Conservation (phyloP, 1,140 invertebrate genomes). For the Temnothorax curvispinosus region DNA sequence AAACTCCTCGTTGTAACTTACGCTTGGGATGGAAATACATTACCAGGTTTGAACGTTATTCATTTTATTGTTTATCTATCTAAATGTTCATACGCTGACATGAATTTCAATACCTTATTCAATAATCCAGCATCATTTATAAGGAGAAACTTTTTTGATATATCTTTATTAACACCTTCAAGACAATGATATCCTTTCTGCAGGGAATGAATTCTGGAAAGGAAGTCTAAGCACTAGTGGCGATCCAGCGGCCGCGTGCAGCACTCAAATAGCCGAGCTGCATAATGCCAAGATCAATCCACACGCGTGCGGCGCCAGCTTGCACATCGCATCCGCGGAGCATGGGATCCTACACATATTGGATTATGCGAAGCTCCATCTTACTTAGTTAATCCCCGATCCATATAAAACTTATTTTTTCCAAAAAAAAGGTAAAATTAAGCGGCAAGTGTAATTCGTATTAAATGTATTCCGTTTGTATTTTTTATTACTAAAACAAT, state of each 20-base stretch:
- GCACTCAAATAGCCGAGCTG: conserved; percentile 87
- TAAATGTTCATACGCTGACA: neutral
- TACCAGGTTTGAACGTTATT: conserved; percentile 85
- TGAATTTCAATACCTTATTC: neutral
- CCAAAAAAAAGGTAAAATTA: no score
- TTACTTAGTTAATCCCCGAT: conserved; percentile 78
- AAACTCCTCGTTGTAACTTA: conserved; percentile 89
- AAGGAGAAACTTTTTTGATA: neutral
- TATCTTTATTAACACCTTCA: neutral
- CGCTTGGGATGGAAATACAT: conserved; percentile 89
- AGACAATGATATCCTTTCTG: neutral
- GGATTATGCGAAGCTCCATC: conserved; percentile 84
- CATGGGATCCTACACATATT: conserved; percentile 85
- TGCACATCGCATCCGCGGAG: conserved; percentile 85
- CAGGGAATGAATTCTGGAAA: conserved; percentile 83
- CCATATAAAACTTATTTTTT: no score
- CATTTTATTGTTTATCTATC: neutral
- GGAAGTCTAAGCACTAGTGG: conserved; percentile 84
- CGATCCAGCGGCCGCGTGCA: conserved; percentile 88
- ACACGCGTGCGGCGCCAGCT: conserved; percentile 82
- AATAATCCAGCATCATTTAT: neutral
- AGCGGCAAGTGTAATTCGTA: no score
- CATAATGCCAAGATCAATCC: conserved; percentile 87
- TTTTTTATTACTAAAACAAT: no score
- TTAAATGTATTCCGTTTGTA: no score